Percentiles rank a stretch among this genome's conserved stretches.
These are phyloP conservation scores for Cyanistes caeruleus DNA, from an alignment of 2,113 vertebrate species.

Conservation along the genomic window DNA sequence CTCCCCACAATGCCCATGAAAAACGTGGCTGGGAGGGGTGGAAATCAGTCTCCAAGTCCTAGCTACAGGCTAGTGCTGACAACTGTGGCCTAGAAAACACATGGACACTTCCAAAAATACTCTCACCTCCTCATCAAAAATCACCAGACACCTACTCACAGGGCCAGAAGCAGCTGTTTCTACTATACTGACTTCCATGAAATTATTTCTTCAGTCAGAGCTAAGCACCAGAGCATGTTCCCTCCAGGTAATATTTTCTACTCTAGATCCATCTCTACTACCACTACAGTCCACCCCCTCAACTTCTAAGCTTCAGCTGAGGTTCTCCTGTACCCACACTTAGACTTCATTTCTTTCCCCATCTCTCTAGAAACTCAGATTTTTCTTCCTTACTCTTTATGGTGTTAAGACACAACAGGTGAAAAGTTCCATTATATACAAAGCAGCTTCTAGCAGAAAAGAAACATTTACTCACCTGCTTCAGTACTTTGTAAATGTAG, in stretches of 20 bases:
- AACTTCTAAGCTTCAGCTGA: background rate
- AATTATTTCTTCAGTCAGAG: background rate
- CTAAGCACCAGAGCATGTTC: no score
- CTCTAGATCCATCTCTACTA: background rate
- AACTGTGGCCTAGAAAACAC: no score
- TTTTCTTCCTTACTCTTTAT: background rate
- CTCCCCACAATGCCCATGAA: accelerated
- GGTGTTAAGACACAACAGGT: accelerated
- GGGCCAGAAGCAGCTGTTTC: background rate
- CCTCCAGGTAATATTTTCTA: background rate
- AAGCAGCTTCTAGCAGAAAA: background rate
- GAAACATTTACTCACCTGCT: constrained; percentile 28
- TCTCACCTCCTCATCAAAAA: background rate
- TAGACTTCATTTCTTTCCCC: background rate
- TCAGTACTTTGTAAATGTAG: constrained; percentile 64
- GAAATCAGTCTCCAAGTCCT: accelerated
- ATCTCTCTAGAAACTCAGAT: background rate
- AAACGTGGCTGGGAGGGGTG: background rate
- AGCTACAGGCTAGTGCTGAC: accelerated
- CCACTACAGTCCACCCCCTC: no score
- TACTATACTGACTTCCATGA: background rate
- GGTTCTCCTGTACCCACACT: background rate
- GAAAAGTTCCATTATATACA: accelerated
- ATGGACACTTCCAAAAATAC: accelerated
- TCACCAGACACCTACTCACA: no score